Base-by-base conservation (phyloP, 2,113 vertebrate genomes). In the Polypterus bichir region DNA sequence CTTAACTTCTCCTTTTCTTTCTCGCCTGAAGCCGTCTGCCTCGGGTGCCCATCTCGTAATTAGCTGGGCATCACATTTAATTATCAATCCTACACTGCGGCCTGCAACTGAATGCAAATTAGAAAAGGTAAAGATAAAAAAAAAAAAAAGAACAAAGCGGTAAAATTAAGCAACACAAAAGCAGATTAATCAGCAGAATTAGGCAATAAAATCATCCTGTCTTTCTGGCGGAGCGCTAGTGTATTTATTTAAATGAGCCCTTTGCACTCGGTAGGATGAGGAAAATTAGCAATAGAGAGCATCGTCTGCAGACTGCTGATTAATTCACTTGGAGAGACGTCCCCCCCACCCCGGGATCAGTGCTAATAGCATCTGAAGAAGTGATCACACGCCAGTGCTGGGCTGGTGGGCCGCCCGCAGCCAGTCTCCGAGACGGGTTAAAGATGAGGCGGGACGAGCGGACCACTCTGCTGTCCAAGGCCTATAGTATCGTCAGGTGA, bases 351-450 rank as follows among this genome's bases (percentile, higher is more conserved):
- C 27, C 49, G 52, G 49, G 53, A 53, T 62, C 61, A n/a, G 47
- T 54, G 61, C 53, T 54, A 62, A 62, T 53, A 62, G 61, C 48
- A 54, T 54, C 61, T 62, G 47, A 44, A 62, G 27, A 62, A 62
- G 53, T 54, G 27, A 47, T 54, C 54, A 45, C 46, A 44, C 44
- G 27, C 46, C 9, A 5, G n/a, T 57, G 56, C 56, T 4, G n/a
- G 6, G 44, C 27, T 27, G 27, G 27, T 27, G 27, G 27, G 27
- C 27, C 27, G 27, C 27, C 27, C 27, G 27, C 27, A 27, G 27
- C 27, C 27, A 27, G 27, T 27, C 27, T 27, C 27, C 27, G 27
- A 27, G 27, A 2, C 27, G 27, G 27, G 27, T 27, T 27, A 27
- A 27, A 27, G 27, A 27, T 27, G 27, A 27, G 27, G 27, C 27